Evolutionary conservation across 2,797 vertebrate genomes (phyloP).

Genomic region (Loris lydekkerianus): DNA sequence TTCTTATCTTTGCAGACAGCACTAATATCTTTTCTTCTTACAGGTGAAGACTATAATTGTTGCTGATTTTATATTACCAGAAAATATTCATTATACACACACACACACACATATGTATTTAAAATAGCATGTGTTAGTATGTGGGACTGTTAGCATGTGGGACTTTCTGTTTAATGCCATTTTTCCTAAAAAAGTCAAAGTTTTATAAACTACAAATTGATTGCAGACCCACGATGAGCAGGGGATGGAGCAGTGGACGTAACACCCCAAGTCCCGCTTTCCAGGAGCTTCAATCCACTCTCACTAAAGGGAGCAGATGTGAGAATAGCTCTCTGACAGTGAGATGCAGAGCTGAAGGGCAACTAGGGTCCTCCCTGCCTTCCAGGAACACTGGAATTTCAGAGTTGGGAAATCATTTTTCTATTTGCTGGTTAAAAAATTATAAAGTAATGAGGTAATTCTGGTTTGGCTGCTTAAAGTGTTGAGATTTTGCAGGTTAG

Average conservation of each 20-base stretch:
- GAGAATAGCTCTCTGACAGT: background rate
- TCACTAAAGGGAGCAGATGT: too few species aligned
- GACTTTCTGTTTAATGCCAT: background rate
- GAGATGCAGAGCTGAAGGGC: background rate
- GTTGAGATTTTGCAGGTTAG: background rate
- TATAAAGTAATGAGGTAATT: background rate
- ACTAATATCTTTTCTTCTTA: background rate
- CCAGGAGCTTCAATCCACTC: background rate
- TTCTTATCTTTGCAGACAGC: background rate
- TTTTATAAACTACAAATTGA: background rate
- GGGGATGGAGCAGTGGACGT: background rate
- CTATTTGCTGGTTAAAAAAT: background rate
- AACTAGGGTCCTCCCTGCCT: background rate
- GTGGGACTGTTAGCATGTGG: background rate
- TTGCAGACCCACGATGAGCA: background rate
- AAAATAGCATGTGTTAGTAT: background rate
- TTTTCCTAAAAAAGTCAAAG: background rate
- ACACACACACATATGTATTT: background rate
- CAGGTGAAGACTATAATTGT: background rate
- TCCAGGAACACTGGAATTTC: background rate
- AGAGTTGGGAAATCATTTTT: background rate
- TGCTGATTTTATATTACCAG: background rate
- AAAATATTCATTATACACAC: background rate
- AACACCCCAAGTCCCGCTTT: background rate
- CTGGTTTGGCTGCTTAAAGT: background rate